Percentiles rank a stretch among this genome's conserved stretches.
phyloP scores from a whole-genome alignment of 53 echinoderm and acorn worm species.

The Arbacia lixula region DNA sequence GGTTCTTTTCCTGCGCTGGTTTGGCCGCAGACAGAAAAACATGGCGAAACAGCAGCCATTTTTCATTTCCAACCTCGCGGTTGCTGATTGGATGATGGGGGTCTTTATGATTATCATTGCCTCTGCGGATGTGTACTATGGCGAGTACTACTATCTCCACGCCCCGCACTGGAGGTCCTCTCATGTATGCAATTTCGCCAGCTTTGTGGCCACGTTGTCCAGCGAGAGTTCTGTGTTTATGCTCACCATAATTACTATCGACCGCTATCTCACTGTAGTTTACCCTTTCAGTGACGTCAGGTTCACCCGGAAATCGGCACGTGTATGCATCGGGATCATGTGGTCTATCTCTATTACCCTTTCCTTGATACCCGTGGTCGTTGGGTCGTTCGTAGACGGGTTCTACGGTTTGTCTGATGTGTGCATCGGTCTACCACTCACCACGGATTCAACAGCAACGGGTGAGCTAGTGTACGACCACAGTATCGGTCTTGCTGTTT shows the following conservation, averaged over 20 bases:
- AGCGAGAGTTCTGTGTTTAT: constrained; percentile 69
- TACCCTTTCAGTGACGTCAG: constrained; percentile 65
- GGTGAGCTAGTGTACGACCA: constrained; percentile 41
- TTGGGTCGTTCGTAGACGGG: constrained; percentile 42
- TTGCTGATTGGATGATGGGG: constrained; percentile 75
- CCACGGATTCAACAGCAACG: constrained; percentile 43
- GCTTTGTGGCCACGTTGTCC: constrained; percentile 57
- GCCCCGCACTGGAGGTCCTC: constrained; percentile 61
- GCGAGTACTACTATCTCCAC: constrained; percentile 65
- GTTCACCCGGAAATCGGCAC: constrained; percentile 25
- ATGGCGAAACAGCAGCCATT: constrained; percentile 46
- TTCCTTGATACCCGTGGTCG: constrained; percentile 56
- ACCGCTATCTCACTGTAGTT: constrained; percentile 62
- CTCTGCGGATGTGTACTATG: constrained; percentile 63
- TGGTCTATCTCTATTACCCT: constrained; percentile 54
- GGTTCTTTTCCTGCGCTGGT: constrained; percentile 53
- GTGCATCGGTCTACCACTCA: constrained; percentile 66
- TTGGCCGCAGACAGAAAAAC: background rate
- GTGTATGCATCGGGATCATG: constrained; percentile 39
- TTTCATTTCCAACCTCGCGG: constrained; percentile 69
- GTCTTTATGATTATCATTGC: constrained; percentile 79
- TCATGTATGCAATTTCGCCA: constrained; percentile 59
- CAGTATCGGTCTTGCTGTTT: constrained; percentile 26
- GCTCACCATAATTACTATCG: constrained; percentile 71
- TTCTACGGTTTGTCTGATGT: constrained; percentile 75